Evolutionary conservation across 2,888 invertebrate genomes (phyloP), one percentile per base, ranked within the genome.

Genomic region (Capitulum mitella): DNA sequence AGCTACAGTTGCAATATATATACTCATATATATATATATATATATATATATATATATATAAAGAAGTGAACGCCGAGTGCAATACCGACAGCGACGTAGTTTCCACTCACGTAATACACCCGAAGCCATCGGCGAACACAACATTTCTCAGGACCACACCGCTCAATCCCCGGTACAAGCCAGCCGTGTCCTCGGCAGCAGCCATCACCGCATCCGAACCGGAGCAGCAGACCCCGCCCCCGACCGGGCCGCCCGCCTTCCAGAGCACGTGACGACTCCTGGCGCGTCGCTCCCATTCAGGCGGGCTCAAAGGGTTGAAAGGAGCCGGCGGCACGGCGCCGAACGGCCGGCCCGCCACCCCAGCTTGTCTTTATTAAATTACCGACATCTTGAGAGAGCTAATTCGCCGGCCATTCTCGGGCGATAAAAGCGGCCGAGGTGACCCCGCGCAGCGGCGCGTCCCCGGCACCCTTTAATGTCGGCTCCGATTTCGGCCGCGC

Each of bases 311-410:
- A 77, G 77, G 70, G 70, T 70, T 70, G 70, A 70, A 70, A 70
- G 70, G 37, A 26, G 10, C 40, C 70, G 70, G 70, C 70, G 70
- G 26, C 70, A 34, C 58, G 58, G n/a, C 77, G 22, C 77, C 77
- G n/a, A n/a, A 46, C 77, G 46, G 77, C 61, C 64, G 43, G 58
- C 77, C 32, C 77, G 32, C 29, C 77, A 40, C 77, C 34, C 46
- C 51, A 32, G 70, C 26, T 40, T 48, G 70, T 79, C 77, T 78
- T 46, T 37, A 43, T 78, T 48, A 48, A 32, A 48, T 48, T 74
- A 74, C 75, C 70, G 46, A 64, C 70, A 70, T 70, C 37, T 10
- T 26, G 70, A 70, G 70, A 70, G 70, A 70, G 70, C 70, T 70
- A 70, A 70, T 70, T 70, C 58, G 51, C 54, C 16, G 54, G 32